Evolutionary conservation across 2,113 vertebrate species (phyloP).

Genomic region (Brachirus orientalis): DNA sequence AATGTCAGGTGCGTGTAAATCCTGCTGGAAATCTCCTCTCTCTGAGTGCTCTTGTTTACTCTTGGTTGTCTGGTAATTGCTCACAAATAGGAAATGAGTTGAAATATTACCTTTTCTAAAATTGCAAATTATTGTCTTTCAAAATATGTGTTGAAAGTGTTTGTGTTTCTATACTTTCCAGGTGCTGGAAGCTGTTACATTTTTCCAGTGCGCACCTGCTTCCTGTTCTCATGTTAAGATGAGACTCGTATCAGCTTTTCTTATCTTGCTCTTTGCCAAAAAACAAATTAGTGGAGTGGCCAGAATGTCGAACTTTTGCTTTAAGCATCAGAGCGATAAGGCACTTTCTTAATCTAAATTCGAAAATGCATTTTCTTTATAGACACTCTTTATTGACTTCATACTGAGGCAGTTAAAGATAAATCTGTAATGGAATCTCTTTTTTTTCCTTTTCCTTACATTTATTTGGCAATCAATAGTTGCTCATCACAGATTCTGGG

Average conservation of each 20-base stretch:
- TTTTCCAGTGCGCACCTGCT: no score
- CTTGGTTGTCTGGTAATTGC: no score
- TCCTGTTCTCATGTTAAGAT: neutral
- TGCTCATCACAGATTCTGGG: constrained; percentile 17
- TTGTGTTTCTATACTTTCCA: no score
- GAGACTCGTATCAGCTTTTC: neutral
- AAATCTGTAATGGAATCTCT: constrained; percentile 3
- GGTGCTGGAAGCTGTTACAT: no score
- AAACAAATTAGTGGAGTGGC: neutral
- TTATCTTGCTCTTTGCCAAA: neutral
- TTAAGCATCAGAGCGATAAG: neutral
- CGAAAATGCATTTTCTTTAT: no score
- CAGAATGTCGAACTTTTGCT: constrained; percentile 4
- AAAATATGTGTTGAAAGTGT: no score
- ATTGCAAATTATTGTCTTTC: no score
- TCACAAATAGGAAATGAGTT: no score
- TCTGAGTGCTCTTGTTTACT: no score
- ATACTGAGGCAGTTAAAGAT: constrained; percentile 1
- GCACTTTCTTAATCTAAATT: constrained; percentile 5
- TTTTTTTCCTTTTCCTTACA: constrained; percentile 3
- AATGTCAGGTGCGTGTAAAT: no score
- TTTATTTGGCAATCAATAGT: constrained; percentile 29
- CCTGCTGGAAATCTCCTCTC: no score
- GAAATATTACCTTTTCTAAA: no score
- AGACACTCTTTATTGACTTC: neutral